Evolutionary conservation across 23 tunicate species (phyloP).

Genomic region (Halocynthia roretzi): DNA sequence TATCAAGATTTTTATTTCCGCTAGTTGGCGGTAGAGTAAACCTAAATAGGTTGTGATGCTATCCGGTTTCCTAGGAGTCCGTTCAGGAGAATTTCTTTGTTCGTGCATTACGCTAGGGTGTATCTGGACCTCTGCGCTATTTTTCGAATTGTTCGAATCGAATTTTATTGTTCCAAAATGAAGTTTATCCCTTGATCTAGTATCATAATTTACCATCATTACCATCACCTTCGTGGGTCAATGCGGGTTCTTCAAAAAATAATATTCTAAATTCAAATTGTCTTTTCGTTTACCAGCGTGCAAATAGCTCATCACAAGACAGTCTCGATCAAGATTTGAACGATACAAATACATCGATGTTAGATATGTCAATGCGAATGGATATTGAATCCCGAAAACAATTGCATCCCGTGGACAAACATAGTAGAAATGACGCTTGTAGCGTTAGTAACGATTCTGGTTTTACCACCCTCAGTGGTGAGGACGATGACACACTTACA

Average conservation of each 20-base stretch:
- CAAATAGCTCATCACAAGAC: conserved; percentile 16
- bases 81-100: too few relatives aligned
- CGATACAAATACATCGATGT: not conserved
- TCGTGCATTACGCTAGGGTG: too few relatives aligned
- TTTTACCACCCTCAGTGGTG: conserved; percentile 36
- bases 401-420: not conserved
- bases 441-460: conserved; percentile 46
- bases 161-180: too few relatives aligned
- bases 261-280: not conserved
- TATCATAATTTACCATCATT: not conserved
- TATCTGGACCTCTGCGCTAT: too few relatives aligned
- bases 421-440: conserved; percentile 31
- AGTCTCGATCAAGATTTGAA: conserved; percentile 19
- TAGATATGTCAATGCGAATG: too few relatives aligned
- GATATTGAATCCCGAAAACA: too few relatives aligned
- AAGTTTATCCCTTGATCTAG: too few relatives aligned
- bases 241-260: not conserved
- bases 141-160: too few relatives aligned
- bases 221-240: not conserved
- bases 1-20: too few relatives aligned
- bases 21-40: too few relatives aligned
- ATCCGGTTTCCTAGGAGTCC: too few relatives aligned
- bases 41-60: too few relatives aligned
- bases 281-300: not conserved
- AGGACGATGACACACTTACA: conserved; percentile 14